Conservation (phyloP, 2,888 invertebrate species). For the Drosophila mettleri region DNA sequence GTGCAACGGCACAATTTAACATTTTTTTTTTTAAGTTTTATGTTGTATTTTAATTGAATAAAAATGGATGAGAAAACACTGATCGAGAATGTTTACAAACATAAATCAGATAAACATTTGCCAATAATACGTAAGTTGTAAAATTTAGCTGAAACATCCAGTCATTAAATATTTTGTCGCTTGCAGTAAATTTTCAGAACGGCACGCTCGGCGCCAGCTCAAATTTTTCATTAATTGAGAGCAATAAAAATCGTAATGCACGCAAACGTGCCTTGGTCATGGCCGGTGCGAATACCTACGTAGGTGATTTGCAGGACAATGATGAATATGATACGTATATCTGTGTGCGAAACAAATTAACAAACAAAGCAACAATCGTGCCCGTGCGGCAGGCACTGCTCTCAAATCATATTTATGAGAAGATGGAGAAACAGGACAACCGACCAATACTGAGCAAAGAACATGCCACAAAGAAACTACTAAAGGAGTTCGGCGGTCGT, state of each 20-base stretch:
- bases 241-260: slow-evolving; percentile 15
- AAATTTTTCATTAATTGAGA: slow-evolving; percentile 58
- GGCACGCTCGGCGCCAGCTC: slow-evolving; percentile 67
- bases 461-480: slow-evolving; percentile 57
- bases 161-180: not conserved
- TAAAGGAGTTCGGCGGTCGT: slow-evolving; percentile 83
- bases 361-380: slow-evolving; percentile 82
- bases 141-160: not conserved
- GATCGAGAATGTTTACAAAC: slow-evolving; percentile 61
- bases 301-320: slow-evolving; percentile 63
- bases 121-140: slow-evolving; percentile 75
- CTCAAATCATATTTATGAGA: slow-evolving; percentile 76
- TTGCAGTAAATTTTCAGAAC: slow-evolving; percentile 83
- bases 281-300: slow-evolving; percentile 71
- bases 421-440: slow-evolving; percentile 51
- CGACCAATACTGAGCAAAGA: slow-evolving; percentile 59
- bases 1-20: slow-evolving; percentile 47
- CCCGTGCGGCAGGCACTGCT: slow-evolving; percentile 78
- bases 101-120: slow-evolving; percentile 29
- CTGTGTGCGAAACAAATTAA: slow-evolving; percentile 78
- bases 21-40: slow-evolving; percentile 6
- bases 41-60: slow-evolving; percentile 22
- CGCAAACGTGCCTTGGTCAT: slow-evolving; percentile 66
- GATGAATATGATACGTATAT: slow-evolving; percentile 77
- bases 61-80: slow-evolving; percentile 73